Evolutionary conservation across 2,888 invertebrate species (phyloP), one percentile per base, ranked within the genome.

Genomic region (Ellobium chinense): DNA sequence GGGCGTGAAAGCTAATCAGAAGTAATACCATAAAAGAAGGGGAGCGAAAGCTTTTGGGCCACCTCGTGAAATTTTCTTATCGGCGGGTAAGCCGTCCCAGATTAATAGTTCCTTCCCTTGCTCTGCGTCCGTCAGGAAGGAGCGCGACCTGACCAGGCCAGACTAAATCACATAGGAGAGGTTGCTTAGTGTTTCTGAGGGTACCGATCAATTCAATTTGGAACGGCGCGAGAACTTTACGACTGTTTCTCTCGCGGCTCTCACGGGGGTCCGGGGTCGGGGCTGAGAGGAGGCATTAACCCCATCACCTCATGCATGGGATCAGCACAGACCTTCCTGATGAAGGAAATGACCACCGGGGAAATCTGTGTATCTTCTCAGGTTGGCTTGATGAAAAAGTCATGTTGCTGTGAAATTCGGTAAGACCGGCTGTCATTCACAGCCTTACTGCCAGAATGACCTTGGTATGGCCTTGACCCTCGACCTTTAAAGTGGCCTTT

Each of bases 171-270:
- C 18, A 1, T 2, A 36, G 66, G 37, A 21, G 5, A 37, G 37
- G 9, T 34, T 21, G 29, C 18, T 9, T 21, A 65, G 34, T 31
- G 65, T 34, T 66, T 37, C n/a, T 36, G 66, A 34, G 36, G 1
- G 12, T 2, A 66, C 36, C 36, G 21, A 36, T 66, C 37, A 66
- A 66, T 66, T 66, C 37, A 66, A 66, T 66, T 66, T 66, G 21
- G 36, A 2, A 9, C 21, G 1, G 9, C 2, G 36, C 1, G 21
- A 2, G 24, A 37, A 21, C 37, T 66, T 37, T 1, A 66, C 18
- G 66, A 37, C 37, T 4, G 21, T n/a, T 66, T 36, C 37, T 2
- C n/a, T 2, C n/a, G 34, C 31, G 36, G 37, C 34, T 37, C 37
- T 36, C 66, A 37, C 14, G 12, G n/a, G 24, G 37, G 3, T 37